These are phyloP conservation scores for Aradophagus sp. DNA, from an alignment of 1,140 invertebrate species.

Conservation along the genomic window DNA sequence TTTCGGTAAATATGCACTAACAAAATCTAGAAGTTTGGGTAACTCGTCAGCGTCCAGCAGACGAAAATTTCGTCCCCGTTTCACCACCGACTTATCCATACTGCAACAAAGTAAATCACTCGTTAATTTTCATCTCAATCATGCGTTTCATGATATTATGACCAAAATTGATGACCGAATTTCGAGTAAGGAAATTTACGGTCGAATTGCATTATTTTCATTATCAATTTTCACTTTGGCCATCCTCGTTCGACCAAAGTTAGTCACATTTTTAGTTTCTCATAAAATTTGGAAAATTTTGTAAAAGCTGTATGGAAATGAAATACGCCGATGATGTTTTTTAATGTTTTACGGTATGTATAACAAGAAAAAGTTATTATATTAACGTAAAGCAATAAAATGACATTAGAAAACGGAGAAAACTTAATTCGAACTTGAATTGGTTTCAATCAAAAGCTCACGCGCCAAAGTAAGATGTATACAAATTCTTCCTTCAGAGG, in stretches of 20 bases:
- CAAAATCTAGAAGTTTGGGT: conserved; percentile 83
- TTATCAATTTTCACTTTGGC: too few species aligned
- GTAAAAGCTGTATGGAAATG: too few species aligned
- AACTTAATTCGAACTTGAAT: conserved; percentile 9
- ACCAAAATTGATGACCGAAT: not conserved
- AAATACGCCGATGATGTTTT: too few species aligned
- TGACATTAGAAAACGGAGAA: conserved; percentile 4
- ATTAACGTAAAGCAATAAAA: too few species aligned
- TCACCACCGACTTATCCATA: conserved; percentile 69
- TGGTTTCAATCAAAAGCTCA: conserved; percentile 5
- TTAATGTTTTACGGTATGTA: too few species aligned
- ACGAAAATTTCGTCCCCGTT: conserved; percentile 86
- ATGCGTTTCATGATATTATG: not conserved
- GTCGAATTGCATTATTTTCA: too few species aligned
- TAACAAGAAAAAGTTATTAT: too few species aligned
- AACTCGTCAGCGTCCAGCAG: conserved; percentile 87
- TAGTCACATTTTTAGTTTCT: too few species aligned
- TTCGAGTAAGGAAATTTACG: not conserved
- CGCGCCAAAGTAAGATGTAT: conserved; percentile 8
- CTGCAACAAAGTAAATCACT: conserved; percentile 62
- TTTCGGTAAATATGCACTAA: conserved; percentile 85
- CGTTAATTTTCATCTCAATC: conserved; percentile 5
- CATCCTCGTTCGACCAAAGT: too few species aligned
- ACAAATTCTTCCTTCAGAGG: conserved; percentile 1
- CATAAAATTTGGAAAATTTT: too few species aligned